phyloP scores from a whole-genome alignment of 2,113 vertebrate species.

The Elaphurus davidianus region DNA sequence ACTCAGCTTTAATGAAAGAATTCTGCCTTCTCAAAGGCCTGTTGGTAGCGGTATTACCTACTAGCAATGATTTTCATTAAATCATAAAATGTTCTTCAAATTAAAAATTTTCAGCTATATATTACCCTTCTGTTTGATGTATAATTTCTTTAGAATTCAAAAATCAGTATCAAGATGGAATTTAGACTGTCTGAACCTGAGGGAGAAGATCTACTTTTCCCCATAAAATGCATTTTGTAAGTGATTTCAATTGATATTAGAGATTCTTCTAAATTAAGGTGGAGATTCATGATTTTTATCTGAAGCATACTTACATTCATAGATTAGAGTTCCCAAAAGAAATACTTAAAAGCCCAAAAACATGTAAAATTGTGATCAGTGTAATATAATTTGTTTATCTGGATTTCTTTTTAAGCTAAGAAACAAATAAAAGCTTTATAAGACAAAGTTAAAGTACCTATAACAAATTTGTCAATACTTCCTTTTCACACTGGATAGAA shows the following conservation, averaged over 20 bases:
- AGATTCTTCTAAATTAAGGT: background rate
- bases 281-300: background rate
- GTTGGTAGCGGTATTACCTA: background rate
- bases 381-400: background rate
- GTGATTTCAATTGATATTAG: background rate
- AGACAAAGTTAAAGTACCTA: background rate
- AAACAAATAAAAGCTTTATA: background rate
- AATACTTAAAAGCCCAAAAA: background rate
- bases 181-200: background rate
- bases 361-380: background rate
- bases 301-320: slow-evolving; percentile 2
- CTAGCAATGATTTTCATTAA: background rate
- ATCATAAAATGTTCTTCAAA: background rate
- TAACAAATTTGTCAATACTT: background rate
- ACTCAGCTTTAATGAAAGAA: background rate
- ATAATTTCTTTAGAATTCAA: slow-evolving; percentile 23
- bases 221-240: background rate
- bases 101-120: background rate
- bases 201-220: background rate
- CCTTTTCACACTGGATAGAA: background rate
- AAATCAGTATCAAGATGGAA: slow-evolving; percentile 18
- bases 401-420: background rate
- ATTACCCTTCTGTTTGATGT: background rate
- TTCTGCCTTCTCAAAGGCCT: background rate
- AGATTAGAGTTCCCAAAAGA: background rate